These are phyloP conservation scores for Argyrosomus regius DNA, from an alignment of 2,797 vertebrate species.

Conservation along the genomic window DNA sequence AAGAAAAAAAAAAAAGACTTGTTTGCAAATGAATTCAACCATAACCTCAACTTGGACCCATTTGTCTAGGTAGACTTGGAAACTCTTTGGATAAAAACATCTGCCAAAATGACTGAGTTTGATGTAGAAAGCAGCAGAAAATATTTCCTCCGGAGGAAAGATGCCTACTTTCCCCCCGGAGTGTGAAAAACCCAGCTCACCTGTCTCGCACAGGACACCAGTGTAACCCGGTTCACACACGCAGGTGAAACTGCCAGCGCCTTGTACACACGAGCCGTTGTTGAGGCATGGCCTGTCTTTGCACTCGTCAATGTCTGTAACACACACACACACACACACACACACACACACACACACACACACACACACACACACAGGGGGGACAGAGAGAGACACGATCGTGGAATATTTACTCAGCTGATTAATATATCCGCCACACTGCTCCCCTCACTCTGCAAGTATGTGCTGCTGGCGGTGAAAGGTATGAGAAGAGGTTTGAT, in stretches of 20 bases:
- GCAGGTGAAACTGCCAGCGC: conserved; percentile 83
- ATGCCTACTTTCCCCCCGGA: conserved; percentile 49
- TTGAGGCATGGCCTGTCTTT: conserved; percentile 82
- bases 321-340: conserved; percentile 48
- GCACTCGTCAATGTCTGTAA: conserved; percentile 87
- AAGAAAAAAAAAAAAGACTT: conserved; percentile 27
- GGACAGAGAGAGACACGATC: conserved; percentile 57
- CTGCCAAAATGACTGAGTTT: conserved; percentile 69
- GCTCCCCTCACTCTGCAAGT: conserved; percentile 85
- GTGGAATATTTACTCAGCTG: conserved; percentile 88
- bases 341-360: conserved; percentile 25
- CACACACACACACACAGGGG: conserved; percentile 19
- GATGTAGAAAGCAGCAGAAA: conserved; percentile 77
- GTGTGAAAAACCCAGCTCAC: conserved; percentile 73
- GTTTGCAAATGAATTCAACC: conserved; percentile 65
- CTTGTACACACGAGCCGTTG: conserved; percentile 81
- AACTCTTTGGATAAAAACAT: conserved; percentile 66
- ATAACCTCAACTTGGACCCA: conserved; percentile 54
- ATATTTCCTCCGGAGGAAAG: conserved; percentile 59
- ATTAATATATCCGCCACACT: conserved; percentile 85
- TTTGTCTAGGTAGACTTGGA: conserved; percentile 55
- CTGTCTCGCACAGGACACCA: conserved; percentile 86
- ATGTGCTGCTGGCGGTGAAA: conserved; percentile 86
- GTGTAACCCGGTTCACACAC: conserved; percentile 84
- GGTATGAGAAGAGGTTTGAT: conserved; percentile 82